These are phyloP conservation scores for Gymnorhina tibicen DNA, from an alignment of 2,113 vertebrate genomes.

Conservation along the genomic window DNA sequence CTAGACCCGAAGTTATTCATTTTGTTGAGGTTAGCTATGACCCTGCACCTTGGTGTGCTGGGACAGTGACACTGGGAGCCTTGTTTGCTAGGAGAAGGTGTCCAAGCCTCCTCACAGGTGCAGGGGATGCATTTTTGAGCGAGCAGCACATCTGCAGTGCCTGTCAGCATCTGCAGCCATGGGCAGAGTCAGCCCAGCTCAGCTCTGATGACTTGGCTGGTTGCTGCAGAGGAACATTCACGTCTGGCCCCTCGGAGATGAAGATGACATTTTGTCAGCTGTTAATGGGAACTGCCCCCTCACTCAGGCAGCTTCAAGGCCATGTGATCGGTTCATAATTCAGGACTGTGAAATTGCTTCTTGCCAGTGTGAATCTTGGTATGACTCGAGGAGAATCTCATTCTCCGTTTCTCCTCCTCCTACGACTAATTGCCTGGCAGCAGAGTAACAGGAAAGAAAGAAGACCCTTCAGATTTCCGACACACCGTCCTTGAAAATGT, in stretches of 20 bases:
- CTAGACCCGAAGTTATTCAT: background rate
- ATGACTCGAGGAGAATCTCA: conserved; percentile 18
- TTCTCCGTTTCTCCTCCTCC: background rate
- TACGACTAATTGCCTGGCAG: background rate
- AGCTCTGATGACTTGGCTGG: background rate
- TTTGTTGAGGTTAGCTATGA: background rate
- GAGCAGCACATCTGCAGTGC: background rate
- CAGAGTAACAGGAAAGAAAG: background rate
- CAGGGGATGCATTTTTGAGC: background rate
- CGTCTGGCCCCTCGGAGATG: background rate
- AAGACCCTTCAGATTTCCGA: background rate
- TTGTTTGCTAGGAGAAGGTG: background rate
- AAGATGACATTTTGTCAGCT: background rate
- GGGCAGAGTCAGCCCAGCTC: background rate
- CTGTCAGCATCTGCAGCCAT: background rate
- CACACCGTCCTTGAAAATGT: background rate
- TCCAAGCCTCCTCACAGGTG: background rate
- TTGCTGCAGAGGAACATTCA: background rate
- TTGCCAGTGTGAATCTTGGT: background rate
- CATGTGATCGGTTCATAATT: background rate
- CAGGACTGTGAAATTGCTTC: background rate
- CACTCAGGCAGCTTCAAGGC: background rate
- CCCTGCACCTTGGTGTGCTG: background rate
- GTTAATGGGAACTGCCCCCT: background rate
- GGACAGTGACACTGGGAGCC: background rate